Base-by-base conservation (phyloP, 2,888 invertebrate genomes). In the Cyaniris semiargus region DNA sequence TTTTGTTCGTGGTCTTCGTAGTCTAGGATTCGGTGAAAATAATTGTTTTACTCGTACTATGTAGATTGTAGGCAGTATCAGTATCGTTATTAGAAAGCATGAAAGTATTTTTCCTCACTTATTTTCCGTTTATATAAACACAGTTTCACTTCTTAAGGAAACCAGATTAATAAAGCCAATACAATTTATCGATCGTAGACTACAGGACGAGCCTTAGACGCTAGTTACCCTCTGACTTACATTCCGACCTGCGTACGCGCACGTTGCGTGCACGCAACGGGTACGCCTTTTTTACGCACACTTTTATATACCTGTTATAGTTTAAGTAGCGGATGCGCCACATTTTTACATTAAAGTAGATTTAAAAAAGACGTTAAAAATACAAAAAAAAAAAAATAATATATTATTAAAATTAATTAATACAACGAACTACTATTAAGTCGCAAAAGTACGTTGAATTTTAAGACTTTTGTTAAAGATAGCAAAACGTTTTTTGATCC, bases 361-460 rank as follows among this genome's bases (percentile, higher is more conserved):
- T 79, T 84, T 84, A 86, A 86, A 83, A 85, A 86, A 85, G 83
- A 84, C 84, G 83, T 81, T 86, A 83, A 86, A 86, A 85, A 85
- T 85, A 80, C 81, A 81, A 81, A 82, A 82, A 84, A 84, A 84
- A 80, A 81, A 81, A 81, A 82, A 82, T 84, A 84, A 84, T 81
- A 84, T 83, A 82, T 80, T 78, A 53, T 53, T 53, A 84, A 82
- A 86, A 87, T 53, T 85, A 87, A 87, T 89, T 88, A 90, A 87
- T 86, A 88, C 92, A 92, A 92, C 92, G 92, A 93, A 93, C 86
- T 92, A 91, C 85, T 86, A 85, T 88, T 89, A 87, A 82, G 71
- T 27, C 80, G 79, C 81, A 81, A 83, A 81, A 81, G 79, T 74
- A 74, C 7, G 80, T 81, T 79, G 53, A 79, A 79, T 71, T 76